These are phyloP conservation scores for Dryobates pubescens DNA, from an alignment of 2,797 vertebrate species.

Conservation along the genomic window DNA sequence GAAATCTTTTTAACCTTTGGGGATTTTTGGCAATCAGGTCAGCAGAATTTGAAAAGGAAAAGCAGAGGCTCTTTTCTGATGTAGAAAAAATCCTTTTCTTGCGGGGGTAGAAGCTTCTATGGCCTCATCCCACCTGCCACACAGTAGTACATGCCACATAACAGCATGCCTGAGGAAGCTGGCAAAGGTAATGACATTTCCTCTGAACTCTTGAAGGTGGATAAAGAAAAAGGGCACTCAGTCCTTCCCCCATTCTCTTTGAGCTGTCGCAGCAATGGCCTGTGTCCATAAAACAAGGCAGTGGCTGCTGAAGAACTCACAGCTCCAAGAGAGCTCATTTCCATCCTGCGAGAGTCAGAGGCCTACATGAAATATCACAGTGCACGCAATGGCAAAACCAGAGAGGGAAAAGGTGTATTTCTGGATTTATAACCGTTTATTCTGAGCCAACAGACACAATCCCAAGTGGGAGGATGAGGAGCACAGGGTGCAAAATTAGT, in stretches of 20 bases:
- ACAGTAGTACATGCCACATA: background rate
- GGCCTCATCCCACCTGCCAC: background rate
- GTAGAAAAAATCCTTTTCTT: background rate
- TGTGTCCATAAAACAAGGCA: background rate
- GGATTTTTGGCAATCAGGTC: background rate
- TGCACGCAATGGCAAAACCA: background rate
- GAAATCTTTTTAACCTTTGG: background rate
- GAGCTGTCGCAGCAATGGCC: background rate
- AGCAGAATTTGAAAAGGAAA: background rate
- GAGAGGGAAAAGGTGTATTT: background rate
- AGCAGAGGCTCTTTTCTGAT: background rate
- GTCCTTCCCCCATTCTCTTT: background rate
- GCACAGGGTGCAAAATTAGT: constrained; percentile 40
- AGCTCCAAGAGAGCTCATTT: background rate
- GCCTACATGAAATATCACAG: background rate
- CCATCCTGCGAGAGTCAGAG: background rate
- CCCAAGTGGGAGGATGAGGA: constrained; percentile 35
- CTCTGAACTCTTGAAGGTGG: background rate
- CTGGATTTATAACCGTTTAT: constrained; percentile 26
- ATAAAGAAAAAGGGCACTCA: constrained; percentile 26
- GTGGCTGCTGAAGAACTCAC: background rate
- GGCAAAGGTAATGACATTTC: background rate
- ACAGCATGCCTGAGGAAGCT: background rate
- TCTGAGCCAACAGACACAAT: constrained; percentile 17
- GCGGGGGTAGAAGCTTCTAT: background rate